These are phyloP conservation scores for Phalacrocorax pelagicus DNA, from an alignment of 2,113 vertebrate species.

Conservation along the genomic window DNA sequence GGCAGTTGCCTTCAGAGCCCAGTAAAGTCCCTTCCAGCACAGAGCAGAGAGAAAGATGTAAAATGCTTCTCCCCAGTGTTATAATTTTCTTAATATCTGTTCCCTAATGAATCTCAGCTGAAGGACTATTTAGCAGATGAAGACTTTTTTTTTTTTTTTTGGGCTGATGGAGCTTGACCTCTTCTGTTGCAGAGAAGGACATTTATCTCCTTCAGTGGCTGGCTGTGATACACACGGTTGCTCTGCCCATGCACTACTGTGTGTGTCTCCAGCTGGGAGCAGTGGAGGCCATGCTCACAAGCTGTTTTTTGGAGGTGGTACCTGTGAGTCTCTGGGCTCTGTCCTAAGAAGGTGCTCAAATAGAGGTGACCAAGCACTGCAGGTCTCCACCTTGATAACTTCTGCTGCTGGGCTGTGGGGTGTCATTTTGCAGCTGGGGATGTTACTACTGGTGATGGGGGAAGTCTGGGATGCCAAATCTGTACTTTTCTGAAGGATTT, in stretches of 20 bases:
- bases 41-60: neutral
- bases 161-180: neutral
- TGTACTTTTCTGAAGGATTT: neutral
- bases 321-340: neutral
- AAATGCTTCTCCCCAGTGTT: neutral
- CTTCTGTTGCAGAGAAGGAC: neutral
- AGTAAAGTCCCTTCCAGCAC: neutral
- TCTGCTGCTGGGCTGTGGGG: neutral
- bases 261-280: neutral
- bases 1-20: neutral
- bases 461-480: neutral
- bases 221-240: accelerated
- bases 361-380: neutral
- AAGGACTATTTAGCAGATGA: neutral
- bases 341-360: neutral
- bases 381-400: neutral
- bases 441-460: neutral
- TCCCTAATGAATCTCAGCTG: neutral
- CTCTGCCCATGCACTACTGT: neutral
- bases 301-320: neutral
- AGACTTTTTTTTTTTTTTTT: neutral
- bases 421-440: neutral
- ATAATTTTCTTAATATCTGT: neutral
- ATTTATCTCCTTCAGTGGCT: neutral
- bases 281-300: accelerated